phyloP scores from a whole-genome alignment of 2,797 vertebrate species.

The Pipistrellus nathusii region DNA sequence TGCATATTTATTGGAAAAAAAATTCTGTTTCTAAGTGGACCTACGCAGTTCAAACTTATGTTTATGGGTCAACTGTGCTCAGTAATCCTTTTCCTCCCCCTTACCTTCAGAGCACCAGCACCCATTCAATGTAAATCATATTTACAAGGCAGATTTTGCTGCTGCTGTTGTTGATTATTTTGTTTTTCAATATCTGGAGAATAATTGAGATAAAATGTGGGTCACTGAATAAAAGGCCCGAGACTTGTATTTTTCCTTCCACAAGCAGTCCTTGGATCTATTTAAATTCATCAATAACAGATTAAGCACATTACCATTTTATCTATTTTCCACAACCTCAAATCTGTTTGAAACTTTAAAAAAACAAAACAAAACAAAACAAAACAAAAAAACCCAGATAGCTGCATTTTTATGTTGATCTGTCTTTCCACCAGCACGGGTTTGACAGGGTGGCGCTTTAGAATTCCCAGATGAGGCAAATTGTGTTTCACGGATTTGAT shows the following conservation, averaged over 20 bases:
- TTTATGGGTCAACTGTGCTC: neutral
- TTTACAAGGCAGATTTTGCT: slow-evolving; percentile 56
- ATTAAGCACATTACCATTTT: slow-evolving; percentile 68
- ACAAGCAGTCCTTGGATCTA: slow-evolving; percentile 37
- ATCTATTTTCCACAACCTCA: slow-evolving; percentile 66
- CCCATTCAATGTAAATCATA: slow-evolving; percentile 53
- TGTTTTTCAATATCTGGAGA: slow-evolving; percentile 61
- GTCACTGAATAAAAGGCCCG: slow-evolving; percentile 73
- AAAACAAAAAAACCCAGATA: neutral
- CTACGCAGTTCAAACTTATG: neutral
- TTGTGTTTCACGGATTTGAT: slow-evolving; percentile 5
- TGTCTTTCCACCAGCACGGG: neutral
- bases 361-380: neutral
- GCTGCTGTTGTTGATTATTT: slow-evolving; percentile 66
- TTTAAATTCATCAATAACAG: slow-evolving; percentile 70
- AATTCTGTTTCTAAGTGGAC: neutral
- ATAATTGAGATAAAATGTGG: slow-evolving; percentile 78
- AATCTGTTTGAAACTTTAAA: slow-evolving; percentile 9
- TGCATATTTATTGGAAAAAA: neutral
- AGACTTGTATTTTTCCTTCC: slow-evolving; percentile 63
- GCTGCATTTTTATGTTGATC: neutral
- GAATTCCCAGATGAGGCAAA: neutral
- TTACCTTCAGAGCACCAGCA: neutral
- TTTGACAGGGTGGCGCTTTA: slow-evolving; percentile 8
- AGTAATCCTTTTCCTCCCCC: neutral